Evolutionary conservation across 2,797 vertebrate species (phyloP).

Genomic region (Brotula barbata): DNA sequence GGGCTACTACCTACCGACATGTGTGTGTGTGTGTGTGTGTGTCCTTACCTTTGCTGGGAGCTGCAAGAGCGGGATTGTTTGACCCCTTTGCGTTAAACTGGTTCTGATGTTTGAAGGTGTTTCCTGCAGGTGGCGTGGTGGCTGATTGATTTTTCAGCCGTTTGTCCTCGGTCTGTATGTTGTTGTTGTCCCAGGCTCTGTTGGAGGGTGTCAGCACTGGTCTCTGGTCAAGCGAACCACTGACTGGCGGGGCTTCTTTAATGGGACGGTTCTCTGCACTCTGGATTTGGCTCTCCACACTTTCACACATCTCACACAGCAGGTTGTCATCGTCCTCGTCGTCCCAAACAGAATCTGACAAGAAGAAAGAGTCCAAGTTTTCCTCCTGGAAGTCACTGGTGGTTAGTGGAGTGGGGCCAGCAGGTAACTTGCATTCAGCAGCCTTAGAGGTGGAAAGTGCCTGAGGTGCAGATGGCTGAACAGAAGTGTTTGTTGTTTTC

Average conservation of each 20-base stretch:
- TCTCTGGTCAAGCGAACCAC: conserved; percentile 1
- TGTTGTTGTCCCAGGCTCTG: conserved; percentile 30
- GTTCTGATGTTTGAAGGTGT: background rate
- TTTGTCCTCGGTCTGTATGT: conserved; percentile 4
- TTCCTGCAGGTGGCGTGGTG: background rate
- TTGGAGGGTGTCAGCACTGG: background rate
- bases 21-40: background rate
- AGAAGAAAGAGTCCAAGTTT: conserved; percentile 70
- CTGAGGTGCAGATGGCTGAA: fast-evolving
- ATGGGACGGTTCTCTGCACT: background rate
- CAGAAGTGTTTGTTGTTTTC: fast-evolving
- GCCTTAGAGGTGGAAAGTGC: background rate
- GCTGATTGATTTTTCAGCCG: conserved; percentile 18
- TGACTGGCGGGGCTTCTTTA: background rate
- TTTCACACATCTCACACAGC: conserved; percentile 86
- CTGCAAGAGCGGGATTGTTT: background rate
- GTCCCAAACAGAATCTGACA: conserved; percentile 82
- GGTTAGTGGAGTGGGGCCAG: conserved; percentile 2
- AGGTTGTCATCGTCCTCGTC: conserved; percentile 85
- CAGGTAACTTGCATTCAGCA: conserved; percentile 25
- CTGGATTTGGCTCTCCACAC: conserved; percentile 82
- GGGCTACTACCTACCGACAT: no score
- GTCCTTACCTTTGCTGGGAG: conserved; percentile 53
- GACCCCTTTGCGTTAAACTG: conserved; percentile 66
- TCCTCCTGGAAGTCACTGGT: conserved; percentile 46